These are phyloP conservation scores for Chanos chanos DNA, from an alignment of 2,797 vertebrate genomes.

Conservation along the genomic window DNA sequence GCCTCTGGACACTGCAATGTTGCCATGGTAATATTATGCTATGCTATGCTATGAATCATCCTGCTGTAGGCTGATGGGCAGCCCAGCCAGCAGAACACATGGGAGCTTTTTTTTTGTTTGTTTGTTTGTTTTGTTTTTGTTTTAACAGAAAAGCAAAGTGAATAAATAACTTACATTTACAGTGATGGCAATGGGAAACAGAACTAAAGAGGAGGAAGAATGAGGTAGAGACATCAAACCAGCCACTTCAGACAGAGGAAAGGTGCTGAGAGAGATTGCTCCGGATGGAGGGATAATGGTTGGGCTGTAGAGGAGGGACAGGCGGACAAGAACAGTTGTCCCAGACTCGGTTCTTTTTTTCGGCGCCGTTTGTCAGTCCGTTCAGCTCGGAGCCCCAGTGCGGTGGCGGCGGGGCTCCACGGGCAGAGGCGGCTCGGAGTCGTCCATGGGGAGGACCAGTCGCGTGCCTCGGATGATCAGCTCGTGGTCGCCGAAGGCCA, in stretches of 20 bases:
- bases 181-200: constrained; percentile 40
- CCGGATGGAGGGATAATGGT: constrained; percentile 16
- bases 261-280: constrained; percentile 11
- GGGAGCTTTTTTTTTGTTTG: too few species aligned
- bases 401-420: constrained; percentile 61
- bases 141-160: not conserved
- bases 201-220: constrained; percentile 48
- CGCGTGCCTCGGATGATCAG: constrained; percentile 90
- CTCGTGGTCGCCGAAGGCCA: constrained; percentile 86
- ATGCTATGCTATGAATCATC: too few species aligned
- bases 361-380: constrained; percentile 31
- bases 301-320: constrained; percentile 11
- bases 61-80: constrained; percentile 30
- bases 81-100: constrained; percentile 23
- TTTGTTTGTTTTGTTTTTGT: too few species aligned
- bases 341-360: constrained; percentile 40
- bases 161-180: constrained; percentile 54
- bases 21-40: constrained; percentile 52
- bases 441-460: constrained; percentile 94
- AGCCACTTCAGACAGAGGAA: constrained; percentile 36
- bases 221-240: constrained; percentile 71
- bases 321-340: constrained; percentile 25
- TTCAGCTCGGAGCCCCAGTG: constrained; percentile 32
- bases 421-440: constrained; percentile 82
- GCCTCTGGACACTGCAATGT: constrained; percentile 56